Percentiles rank a stretch among this genome's conserved stretches.
These are phyloP conservation scores for Sminthopsis crassicaudata DNA, from an alignment of 2,113 vertebrate species.

Conservation along the genomic window DNA sequence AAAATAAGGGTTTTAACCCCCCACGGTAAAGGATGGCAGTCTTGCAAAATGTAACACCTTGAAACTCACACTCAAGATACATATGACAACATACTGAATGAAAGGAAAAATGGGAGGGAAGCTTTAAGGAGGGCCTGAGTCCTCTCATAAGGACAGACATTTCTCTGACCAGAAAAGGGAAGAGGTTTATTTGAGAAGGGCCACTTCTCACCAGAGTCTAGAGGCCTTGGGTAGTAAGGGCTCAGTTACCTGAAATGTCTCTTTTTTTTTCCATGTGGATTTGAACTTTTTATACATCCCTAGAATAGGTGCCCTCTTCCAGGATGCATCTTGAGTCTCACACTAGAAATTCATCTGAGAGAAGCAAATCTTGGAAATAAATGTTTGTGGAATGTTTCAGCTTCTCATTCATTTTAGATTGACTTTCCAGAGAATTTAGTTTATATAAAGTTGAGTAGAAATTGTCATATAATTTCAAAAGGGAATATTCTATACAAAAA, in stretches of 20 bases:
- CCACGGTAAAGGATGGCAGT: neutral
- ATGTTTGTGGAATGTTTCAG: neutral
- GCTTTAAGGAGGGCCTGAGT: neutral
- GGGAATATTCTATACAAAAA: neutral
- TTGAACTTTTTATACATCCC: neutral
- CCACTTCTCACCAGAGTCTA: neutral
- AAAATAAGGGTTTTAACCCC: neutral
- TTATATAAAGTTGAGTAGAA: neutral
- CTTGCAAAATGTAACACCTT: neutral
- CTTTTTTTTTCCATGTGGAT: neutral
- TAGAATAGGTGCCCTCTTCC: neutral
- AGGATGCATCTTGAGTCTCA: neutral
- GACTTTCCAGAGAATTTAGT: neutral
- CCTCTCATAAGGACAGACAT: neutral
- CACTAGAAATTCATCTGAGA: neutral
- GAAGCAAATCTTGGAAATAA: neutral
- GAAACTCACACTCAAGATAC: conserved; percentile 58
- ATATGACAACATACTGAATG: conserved; percentile 54
- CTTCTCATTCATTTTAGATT: conserved; percentile 26
- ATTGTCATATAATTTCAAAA: neutral
- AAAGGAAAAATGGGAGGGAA: conserved; percentile 11
- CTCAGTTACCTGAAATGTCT: neutral
- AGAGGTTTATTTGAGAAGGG: neutral
- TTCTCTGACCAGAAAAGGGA: neutral
- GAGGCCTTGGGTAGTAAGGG: neutral